These are phyloP conservation scores for Xerus rutilus DNA, from an alignment of 2,797 vertebrate genomes.

Conservation along the genomic window DNA sequence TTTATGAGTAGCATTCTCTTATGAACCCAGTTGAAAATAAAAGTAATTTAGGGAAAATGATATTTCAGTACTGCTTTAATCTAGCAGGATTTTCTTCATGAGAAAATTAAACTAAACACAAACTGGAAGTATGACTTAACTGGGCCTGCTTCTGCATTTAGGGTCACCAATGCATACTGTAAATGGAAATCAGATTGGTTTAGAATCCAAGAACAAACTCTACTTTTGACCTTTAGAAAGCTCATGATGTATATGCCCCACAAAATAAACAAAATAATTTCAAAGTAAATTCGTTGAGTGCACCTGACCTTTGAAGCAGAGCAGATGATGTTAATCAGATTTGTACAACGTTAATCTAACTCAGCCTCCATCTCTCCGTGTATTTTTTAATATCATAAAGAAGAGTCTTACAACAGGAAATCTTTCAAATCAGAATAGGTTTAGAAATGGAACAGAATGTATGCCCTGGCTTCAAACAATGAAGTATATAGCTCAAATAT, in stretches of 20 bases:
- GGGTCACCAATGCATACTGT: slow-evolving; percentile 81
- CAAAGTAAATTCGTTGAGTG: slow-evolving; percentile 87
- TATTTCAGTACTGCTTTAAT: slow-evolving; percentile 72
- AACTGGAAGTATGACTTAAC: slow-evolving; percentile 77
- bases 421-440: slow-evolving; percentile 61
- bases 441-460: slow-evolving; percentile 65
- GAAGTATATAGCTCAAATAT: slow-evolving; percentile 42
- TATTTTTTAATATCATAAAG: slow-evolving; percentile 78
- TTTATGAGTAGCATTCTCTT: slow-evolving; percentile 42
- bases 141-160: slow-evolving; percentile 67
- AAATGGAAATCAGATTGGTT: slow-evolving; percentile 84
- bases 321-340: slow-evolving; percentile 89
- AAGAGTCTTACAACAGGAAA: slow-evolving; percentile 68
- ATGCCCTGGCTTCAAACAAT: slow-evolving; percentile 64
- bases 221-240: slow-evolving; percentile 88
- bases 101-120: slow-evolving; percentile 78
- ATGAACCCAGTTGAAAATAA: slow-evolving; percentile 68
- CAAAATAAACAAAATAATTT: slow-evolving; percentile 91
- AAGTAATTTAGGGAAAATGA: slow-evolving; percentile 69
- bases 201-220: slow-evolving; percentile 86
- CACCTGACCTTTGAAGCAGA: slow-evolving; percentile 89
- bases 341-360: slow-evolving; percentile 86
- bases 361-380: slow-evolving; percentile 77
- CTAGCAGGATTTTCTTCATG: slow-evolving; percentile 70
- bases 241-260: slow-evolving; percentile 86